Percentiles rank a stretch among this genome's conserved stretches.
Evolutionary conservation across 1,140 invertebrate genomes (phyloP).

Genomic region (Musca domestica): DNA sequence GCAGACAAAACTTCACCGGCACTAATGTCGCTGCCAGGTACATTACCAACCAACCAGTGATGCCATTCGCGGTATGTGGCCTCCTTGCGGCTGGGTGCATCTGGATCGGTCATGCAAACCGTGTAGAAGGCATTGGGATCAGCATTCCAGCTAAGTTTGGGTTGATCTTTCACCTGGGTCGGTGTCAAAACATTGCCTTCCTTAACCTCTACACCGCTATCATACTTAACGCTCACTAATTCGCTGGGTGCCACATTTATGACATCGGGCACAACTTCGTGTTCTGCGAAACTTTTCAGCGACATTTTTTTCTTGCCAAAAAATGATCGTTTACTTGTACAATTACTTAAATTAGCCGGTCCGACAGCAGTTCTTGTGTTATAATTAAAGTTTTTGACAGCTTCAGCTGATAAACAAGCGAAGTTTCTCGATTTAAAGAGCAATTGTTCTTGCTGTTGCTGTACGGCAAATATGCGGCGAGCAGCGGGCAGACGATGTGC

Average conservation of each 20-base stretch:
- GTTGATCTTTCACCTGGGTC: slow-evolving; percentile 69
- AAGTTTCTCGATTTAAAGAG: slow-evolving; percentile 9
- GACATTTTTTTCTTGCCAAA: slow-evolving; percentile 27
- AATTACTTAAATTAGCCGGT: slow-evolving; percentile 21
- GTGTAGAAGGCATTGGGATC: slow-evolving; percentile 68
- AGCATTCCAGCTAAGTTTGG: slow-evolving; percentile 65
- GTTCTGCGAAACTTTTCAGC: slow-evolving; percentile 30
- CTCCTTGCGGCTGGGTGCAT: slow-evolving; percentile 69
- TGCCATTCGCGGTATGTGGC: slow-evolving; percentile 85
- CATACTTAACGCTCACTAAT: slow-evolving; percentile 16
- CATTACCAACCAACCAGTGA: slow-evolving; percentile 91
- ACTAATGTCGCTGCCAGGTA: slow-evolving; percentile 72
- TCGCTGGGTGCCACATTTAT: slow-evolving; percentile 36
- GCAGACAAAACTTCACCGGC: slow-evolving; percentile 74
- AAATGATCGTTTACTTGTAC: background rate
- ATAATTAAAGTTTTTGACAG: background rate
- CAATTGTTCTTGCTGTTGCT: background rate
- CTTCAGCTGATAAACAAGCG: background rate
- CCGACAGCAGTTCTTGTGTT: background rate
- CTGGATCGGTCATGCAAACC: slow-evolving; percentile 64
- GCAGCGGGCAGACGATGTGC: background rate
- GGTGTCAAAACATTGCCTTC: slow-evolving; percentile 67
- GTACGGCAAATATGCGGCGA: background rate
- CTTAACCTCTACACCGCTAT: slow-evolving; percentile 58
- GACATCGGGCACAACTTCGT: slow-evolving; percentile 48